A percentile compares a stretch with the other conserved stretches of the same genome.
phyloP scores from a whole-genome alignment of 53 echinoderm and acorn worm genomes.

The Hippasteria phrygiana region DNA sequence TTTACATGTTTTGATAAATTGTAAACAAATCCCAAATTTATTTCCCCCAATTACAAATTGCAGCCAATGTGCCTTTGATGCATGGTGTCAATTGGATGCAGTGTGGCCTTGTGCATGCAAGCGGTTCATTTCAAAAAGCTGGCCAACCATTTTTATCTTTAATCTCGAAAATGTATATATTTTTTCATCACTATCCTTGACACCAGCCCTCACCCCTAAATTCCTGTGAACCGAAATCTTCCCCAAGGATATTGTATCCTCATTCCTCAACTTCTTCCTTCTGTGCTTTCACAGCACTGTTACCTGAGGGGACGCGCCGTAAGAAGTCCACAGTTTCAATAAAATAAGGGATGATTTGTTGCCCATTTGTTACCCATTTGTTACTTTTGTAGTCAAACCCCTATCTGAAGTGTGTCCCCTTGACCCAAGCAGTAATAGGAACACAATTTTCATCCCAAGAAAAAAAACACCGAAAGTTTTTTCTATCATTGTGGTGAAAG shows the following conservation, averaged over 20 bases:
- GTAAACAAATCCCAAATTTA: background rate
- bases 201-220: conserved; percentile 38
- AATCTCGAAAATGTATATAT: background rate
- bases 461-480: conserved; percentile 16
- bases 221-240: conserved; percentile 13
- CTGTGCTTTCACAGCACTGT: background rate
- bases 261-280: background rate
- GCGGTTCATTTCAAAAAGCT: background rate
- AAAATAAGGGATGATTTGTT: conserved; percentile 25
- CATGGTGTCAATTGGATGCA: background rate
- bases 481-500: background rate
- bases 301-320: conserved; percentile 20
- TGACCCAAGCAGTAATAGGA: conserved; percentile 24
- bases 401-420: conserved; percentile 28
- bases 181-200: conserved; percentile 24
- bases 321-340: background rate
- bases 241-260: conserved; percentile 19
- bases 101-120: background rate
- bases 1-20: too few species aligned
- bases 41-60: background rate
- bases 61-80: too few species aligned
- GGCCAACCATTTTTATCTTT: background rate
- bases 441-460: background rate
- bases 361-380: too few species aligned
- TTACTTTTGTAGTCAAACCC: conserved; percentile 12